phyloP scores from a whole-genome alignment of 2,888 invertebrate species.

The Drosophila eohydei region DNA sequence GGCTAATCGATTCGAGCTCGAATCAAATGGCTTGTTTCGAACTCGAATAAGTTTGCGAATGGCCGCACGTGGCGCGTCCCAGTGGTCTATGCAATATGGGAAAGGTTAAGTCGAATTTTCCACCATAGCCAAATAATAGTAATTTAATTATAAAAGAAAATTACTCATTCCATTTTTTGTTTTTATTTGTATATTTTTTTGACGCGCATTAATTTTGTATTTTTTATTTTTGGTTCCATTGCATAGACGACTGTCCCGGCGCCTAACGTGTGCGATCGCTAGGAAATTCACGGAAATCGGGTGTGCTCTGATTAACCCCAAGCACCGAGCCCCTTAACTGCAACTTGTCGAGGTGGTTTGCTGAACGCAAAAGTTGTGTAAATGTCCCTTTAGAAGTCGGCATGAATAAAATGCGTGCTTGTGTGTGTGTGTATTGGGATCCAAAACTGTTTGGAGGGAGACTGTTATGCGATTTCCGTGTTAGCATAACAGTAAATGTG shows the following conservation, averaged over 20 bases:
- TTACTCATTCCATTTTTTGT: slow-evolving; percentile 4
- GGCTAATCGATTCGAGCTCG: slow-evolving; percentile 69
- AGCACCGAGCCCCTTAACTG: slow-evolving; percentile 82
- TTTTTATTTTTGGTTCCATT: slow-evolving; percentile 59
- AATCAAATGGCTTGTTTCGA: slow-evolving; percentile 8
- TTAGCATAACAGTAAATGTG: slow-evolving; percentile 58
- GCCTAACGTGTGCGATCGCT: slow-evolving; percentile 39
- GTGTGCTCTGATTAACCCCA: slow-evolving; percentile 70
- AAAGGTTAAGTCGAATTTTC: slow-evolving; percentile 42
- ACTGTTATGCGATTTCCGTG: slow-evolving; percentile 78
- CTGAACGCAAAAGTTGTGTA: slow-evolving; percentile 56
- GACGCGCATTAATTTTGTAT: slow-evolving; percentile 62
- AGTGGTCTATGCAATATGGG: slow-evolving; percentile 61
- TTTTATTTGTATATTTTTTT: slow-evolving; percentile 29
- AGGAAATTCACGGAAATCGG: slow-evolving; percentile 69
- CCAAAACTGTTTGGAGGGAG: slow-evolving; percentile 10
- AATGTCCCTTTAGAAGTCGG: slow-evolving; percentile 16
- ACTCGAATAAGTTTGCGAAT: slow-evolving; percentile 34
- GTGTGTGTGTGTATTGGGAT: slow-evolving; percentile 9
- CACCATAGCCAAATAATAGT: slow-evolving; percentile 47
- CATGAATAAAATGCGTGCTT: slow-evolving; percentile 34
- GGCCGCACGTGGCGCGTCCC: slow-evolving; percentile 30
- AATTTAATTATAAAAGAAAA: slow-evolving; percentile 47
- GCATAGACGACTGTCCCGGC: slow-evolving; percentile 49
- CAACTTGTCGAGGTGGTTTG: slow-evolving; percentile 73